Evolutionary conservation across 2,113 vertebrate species (phyloP).

Genomic region (Rhodinocichla rosea): DNA sequence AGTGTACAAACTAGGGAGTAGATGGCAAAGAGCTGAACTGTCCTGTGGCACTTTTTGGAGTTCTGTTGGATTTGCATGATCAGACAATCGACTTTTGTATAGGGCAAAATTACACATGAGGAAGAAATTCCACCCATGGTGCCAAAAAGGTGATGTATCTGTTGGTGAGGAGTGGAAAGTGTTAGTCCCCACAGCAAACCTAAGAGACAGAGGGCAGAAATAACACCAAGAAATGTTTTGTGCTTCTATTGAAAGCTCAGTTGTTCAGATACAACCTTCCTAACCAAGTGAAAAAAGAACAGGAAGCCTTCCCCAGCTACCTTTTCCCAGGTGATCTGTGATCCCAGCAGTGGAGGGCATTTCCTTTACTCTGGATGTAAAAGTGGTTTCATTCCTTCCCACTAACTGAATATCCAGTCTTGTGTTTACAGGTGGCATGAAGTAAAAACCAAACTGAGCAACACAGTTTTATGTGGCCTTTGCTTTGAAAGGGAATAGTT

Average conservation of each 20-base stretch:
- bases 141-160: slow-evolving; percentile 54
- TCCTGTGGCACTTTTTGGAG: slow-evolving; percentile 43
- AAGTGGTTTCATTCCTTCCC: slow-evolving; percentile 36
- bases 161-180: slow-evolving; percentile 20
- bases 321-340: background rate
- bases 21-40: slow-evolving; percentile 22
- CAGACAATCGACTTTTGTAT: slow-evolving; percentile 64
- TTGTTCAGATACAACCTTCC: background rate
- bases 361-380: slow-evolving; percentile 12
- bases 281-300: background rate
- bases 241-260: slow-evolving; percentile 16
- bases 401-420: slow-evolving; percentile 67
- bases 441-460: slow-evolving; percentile 62
- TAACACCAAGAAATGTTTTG: background rate
- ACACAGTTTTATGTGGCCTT: slow-evolving; percentile 61
- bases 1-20: background rate
- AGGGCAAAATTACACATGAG: slow-evolving; percentile 9
- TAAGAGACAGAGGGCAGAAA: slow-evolving; percentile 23
- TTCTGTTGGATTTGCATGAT: slow-evolving; percentile 59
- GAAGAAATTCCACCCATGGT: slow-evolving; percentile 42
- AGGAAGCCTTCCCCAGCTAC: slow-evolving; percentile 46
- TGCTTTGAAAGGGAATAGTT: slow-evolving; percentile 59
- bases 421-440: slow-evolving; percentile 66
- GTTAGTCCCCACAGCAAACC: slow-evolving; percentile 16
- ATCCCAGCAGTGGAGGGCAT: slow-evolving; percentile 13